These are phyloP conservation scores for Fissipunctia ypsillon DNA, from an alignment of 2,888 invertebrate genomes.

Conservation along the genomic window DNA sequence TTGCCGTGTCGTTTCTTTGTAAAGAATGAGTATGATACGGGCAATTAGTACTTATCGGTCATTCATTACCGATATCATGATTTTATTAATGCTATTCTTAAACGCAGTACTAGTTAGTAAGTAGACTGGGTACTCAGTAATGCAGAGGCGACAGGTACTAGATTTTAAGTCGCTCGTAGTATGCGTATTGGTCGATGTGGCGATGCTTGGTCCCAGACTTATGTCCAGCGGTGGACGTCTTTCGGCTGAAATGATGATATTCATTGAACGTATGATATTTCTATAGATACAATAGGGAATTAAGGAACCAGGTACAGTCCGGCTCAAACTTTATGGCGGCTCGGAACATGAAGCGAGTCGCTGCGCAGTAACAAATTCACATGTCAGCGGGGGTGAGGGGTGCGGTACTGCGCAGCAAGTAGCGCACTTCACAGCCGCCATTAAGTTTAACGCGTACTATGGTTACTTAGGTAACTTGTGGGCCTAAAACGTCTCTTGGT, in stretches of 20 bases:
- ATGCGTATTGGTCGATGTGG: not conserved
- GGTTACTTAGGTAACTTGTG: not conserved
- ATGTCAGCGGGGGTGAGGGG: too few species aligned
- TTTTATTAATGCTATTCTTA: slow-evolving; percentile 4
- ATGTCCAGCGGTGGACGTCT: not conserved
- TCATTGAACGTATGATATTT: not conserved
- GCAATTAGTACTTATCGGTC: slow-evolving; percentile 41
- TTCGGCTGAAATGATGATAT: not conserved
- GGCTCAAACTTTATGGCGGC: too few species aligned
- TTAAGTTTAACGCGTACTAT: too few species aligned
- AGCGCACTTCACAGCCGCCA: too few species aligned
- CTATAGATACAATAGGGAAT: not conserved
- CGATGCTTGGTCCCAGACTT: not conserved
- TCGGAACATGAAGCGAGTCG: too few species aligned
- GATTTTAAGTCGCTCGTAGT: not conserved
- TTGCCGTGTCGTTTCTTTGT: slow-evolving; percentile 25
- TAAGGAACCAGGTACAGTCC: not conserved
- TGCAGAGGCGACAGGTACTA: not conserved
- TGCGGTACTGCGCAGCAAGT: too few species aligned
- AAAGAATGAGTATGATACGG: slow-evolving; percentile 31
- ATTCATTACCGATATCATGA: slow-evolving; percentile 13
- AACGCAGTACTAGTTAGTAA: too few species aligned
- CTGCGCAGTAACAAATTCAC: too few species aligned
- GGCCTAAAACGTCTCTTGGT: not conserved
- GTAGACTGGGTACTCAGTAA: not conserved